A percentile compares a stretch with the other conserved stretches of the same genome.
phyloP scores from a whole-genome alignment of 2,888 invertebrate species.

The Plagodis pulveraria region DNA sequence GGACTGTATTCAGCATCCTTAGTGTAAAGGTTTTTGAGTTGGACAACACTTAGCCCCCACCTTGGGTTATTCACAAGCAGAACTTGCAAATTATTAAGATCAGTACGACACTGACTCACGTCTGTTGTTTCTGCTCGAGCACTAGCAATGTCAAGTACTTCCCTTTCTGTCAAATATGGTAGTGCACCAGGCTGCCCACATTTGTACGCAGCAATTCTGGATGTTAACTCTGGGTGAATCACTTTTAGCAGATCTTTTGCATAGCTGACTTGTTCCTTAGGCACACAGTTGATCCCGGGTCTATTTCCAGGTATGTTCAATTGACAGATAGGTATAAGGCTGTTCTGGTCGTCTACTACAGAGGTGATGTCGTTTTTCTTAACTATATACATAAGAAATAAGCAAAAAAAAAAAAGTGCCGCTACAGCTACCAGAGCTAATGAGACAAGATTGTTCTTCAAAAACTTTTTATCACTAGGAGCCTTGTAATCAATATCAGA shows the following conservation, averaged over 20 bases:
- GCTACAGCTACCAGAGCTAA: conserved; percentile 86
- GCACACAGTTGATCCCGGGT: conserved; percentile 87
- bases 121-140: conserved; percentile 58
- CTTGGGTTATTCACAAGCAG: conserved; percentile 88
- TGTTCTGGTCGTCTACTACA: conserved; percentile 82
- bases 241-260: conserved; percentile 87
- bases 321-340: conserved; percentile 85
- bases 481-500: conserved; percentile 74
- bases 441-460: conserved; percentile 87
- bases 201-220: conserved; percentile 82
- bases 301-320: conserved; percentile 78
- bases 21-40: conserved; percentile 66
- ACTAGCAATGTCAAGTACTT: conserved; percentile 85
- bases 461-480: conserved; percentile 75
- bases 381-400: conserved; percentile 88
- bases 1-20: conserved; percentile 63
- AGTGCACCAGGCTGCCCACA: conserved; percentile 81
- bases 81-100: conserved; percentile 88
- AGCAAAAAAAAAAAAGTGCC: conserved; percentile 87
- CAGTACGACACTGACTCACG: conserved; percentile 78
- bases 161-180: conserved; percentile 86
- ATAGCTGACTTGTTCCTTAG: conserved; percentile 84
- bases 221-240: conserved; percentile 87
- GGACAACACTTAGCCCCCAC: conserved; percentile 88
- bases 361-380: conserved; percentile 85